phyloP scores from a whole-genome alignment of 2,888 invertebrate genomes.

The Trichacis sp. region DNA sequence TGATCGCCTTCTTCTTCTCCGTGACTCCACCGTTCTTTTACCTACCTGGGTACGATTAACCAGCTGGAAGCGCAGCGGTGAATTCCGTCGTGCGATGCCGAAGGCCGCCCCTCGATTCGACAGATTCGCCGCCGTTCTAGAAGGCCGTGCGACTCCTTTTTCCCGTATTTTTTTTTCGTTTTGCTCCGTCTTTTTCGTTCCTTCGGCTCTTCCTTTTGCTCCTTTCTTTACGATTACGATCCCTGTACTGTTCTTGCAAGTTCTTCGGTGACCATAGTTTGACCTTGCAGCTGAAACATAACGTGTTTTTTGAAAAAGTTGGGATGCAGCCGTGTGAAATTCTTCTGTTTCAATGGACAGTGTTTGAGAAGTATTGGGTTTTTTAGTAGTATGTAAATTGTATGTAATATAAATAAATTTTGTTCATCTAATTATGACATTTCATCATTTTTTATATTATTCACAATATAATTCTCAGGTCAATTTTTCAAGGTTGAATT shows the following conservation, averaged over 20 bases:
- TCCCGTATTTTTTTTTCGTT: conserved; percentile 11
- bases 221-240: conserved; percentile 39
- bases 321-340: no score
- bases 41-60: conserved; percentile 59
- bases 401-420: no score
- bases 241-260: conserved; percentile 31
- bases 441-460: no score
- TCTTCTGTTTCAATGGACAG: no score
- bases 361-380: no score
- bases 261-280: conserved; percentile 38
- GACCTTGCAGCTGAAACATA: conserved; percentile 38
- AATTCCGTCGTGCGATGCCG: conserved; percentile 50
- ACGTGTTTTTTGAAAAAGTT: no score
- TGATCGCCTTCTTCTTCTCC: conserved; percentile 52
- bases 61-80: conserved; percentile 52
- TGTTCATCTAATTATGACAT: no score
- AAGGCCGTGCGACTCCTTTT: conserved; percentile 33
- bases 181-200: conserved; percentile 23
- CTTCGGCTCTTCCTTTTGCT: conserved; percentile 22
- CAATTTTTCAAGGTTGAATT: no score
- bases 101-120: conserved; percentile 50
- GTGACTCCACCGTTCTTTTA: conserved; percentile 40
- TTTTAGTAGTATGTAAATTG: no score
- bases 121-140: conserved; percentile 43
- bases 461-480: no score